Conservation (phyloP, 30 jellyfish, hydroid and myxozoan species). For the Aurelia coerulea region DNA sequence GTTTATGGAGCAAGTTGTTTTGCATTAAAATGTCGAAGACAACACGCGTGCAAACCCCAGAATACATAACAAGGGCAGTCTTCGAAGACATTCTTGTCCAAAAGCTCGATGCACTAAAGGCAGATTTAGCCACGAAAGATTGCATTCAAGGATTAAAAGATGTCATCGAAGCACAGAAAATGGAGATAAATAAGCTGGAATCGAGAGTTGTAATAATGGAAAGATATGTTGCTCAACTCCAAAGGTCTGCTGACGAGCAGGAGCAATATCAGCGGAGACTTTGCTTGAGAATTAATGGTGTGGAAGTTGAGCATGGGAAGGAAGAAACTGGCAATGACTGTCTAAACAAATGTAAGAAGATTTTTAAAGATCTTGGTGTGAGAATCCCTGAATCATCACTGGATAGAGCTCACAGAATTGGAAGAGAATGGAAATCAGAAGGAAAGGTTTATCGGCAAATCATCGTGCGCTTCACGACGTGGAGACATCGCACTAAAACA, state of each 20-base stretch:
- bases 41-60: neutral
- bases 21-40: neutral
- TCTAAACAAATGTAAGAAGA: too few relatives aligned
- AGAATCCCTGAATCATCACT: too few relatives aligned
- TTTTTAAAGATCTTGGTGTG: too few relatives aligned
- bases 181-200: slow-evolving; percentile 8
- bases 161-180: slow-evolving; percentile 2
- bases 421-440: too few relatives aligned
- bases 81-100: neutral
- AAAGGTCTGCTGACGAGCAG: neutral
- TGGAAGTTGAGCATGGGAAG: neutral
- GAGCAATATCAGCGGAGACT: too few relatives aligned
- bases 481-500: too few relatives aligned
- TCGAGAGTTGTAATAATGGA: neutral
- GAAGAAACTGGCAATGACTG: too few relatives aligned
- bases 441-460: too few relatives aligned
- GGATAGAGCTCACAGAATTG: too few relatives aligned
- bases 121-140: slow-evolving; percentile 1
- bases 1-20: neutral
- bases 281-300: too few relatives aligned
- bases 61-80: neutral
- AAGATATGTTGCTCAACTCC: slow-evolving; percentile 2
- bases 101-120: neutral
- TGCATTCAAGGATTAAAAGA: neutral
- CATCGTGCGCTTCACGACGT: too few relatives aligned